Percentiles rank a stretch among this genome's conserved stretches.
Conservation (phyloP, 2,797 vertebrate species). For the Nothura maculosa region DNA sequence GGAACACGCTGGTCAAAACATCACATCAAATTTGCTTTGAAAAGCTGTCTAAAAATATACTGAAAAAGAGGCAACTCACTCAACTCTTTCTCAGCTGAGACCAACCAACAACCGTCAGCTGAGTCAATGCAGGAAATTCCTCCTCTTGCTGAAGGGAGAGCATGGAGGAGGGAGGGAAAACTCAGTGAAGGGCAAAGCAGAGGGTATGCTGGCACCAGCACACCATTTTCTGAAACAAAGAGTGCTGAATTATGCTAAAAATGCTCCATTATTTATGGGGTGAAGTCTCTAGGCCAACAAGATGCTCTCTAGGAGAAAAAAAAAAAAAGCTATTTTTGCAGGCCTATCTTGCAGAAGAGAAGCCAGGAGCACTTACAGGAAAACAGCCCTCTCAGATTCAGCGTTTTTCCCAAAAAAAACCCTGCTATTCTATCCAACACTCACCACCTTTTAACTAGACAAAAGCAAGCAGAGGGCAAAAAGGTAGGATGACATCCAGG, state of each 20-base stretch:
- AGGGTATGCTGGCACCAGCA: rapidly evolving
- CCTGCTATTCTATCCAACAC: neutral
- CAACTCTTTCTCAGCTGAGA: neutral
- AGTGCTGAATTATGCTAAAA: neutral
- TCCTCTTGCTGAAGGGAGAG: neutral
- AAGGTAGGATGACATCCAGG: no score
- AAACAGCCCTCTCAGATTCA: neutral
- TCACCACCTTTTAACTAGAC: neutral
- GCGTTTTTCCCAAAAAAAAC: neutral
- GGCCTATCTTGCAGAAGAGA: neutral
- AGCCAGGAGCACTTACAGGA: neutral
- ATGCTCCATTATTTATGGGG: neutral
- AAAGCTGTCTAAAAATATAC: constrained; percentile 20
- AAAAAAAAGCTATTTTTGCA: neutral
- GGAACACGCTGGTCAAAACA: neutral
- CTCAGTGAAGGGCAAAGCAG: neutral
- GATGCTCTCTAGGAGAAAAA: neutral
- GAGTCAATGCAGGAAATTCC: neutral
- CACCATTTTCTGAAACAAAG: neutral
- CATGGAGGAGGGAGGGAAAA: neutral
- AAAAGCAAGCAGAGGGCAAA: no score
- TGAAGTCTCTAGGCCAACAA: rapidly evolving
- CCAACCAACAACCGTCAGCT: rapidly evolving
- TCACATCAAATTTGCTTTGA: neutral
- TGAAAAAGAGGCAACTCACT: neutral